Evolutionary conservation across 2,113 vertebrate species (phyloP), one percentile per base, ranked within the genome.

Genomic region (Cnemophilus loriae): DNA sequence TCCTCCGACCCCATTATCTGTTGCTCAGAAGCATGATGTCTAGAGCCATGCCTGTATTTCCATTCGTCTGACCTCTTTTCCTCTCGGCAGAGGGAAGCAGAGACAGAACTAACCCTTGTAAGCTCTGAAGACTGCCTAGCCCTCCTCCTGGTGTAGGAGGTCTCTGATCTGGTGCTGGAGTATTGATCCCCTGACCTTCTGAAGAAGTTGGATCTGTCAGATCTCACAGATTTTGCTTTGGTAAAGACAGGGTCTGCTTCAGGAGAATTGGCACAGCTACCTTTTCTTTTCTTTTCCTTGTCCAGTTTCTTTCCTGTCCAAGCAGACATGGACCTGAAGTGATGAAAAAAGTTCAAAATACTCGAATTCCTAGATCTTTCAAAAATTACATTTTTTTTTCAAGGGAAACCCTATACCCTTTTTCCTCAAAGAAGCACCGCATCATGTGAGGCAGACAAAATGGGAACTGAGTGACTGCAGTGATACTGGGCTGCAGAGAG

Each of bases 311-410:
- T 97, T 96, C 94, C 94, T 97, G 96, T 96, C 95, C 94, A 97
- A 93, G 93, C 77, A 97, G 94, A 95, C 84, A 97, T 95, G 91
- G 89, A 96, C 94, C 95, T 97, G 93, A 97, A 97, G 95, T 95
- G 92, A 96, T 70, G 96, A 96, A 97, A 97, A 97, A 97, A 96
- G 96, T 96, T 97, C 95, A 95, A 96, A 97, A 96, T 63, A 96
- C 87, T 95, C 52, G 49, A 97, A 96, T 96, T 96, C 87, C 91
- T 94, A 82, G 13, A 90, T n/a, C 52, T 84, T 95, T 90, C 76
- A 90, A 89, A 93, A 81, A 57, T 74, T 46, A 69, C 41, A 65
- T 78, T 78, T 79, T 61, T 61, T 65, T 80, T 74, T 53, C 73
- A 92, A 88, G 59, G 81, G 67, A 90, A 91, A 96, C 90, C 86